Evolutionary conservation across 1,140 invertebrate species (phyloP).

Genomic region (Drosophila funebris): DNA sequence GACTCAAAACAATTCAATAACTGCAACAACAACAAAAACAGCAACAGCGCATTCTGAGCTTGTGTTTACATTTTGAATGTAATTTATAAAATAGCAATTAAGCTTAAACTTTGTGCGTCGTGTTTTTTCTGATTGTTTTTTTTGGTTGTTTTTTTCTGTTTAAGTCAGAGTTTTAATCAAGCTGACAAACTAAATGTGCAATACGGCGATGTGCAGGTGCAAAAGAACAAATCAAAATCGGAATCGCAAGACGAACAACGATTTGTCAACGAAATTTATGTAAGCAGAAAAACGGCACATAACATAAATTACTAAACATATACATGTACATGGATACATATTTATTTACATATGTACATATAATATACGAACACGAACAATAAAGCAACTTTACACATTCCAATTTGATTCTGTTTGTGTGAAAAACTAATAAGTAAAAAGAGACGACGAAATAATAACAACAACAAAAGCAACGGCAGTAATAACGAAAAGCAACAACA

Average conservation of each 20-base stretch:
- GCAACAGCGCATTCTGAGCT: conserved; percentile 1
- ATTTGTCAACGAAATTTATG: conserved; percentile 42
- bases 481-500: conserved; percentile 41
- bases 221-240: conserved; percentile 10
- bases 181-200: conserved; percentile 29
- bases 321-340: conserved; percentile 1
- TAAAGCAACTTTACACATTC: conserved; percentile 70
- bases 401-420: conserved; percentile 68
- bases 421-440: conserved; percentile 67
- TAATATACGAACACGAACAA: conserved; percentile 21
- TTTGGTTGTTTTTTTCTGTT: conserved; percentile 21
- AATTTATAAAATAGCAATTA: conserved; percentile 19
- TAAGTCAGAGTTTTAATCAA: conserved; percentile 9
- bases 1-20: conserved; percentile 48
- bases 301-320: conserved; percentile 27
- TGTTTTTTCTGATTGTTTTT: conserved; percentile 21
- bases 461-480: conserved; percentile 37
- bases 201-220: conserved; percentile 33
- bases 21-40: conserved; percentile 19
- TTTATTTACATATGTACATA: conserved; percentile 11
- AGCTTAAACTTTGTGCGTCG: conserved; percentile 20
- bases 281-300: conserved; percentile 29
- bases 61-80: conserved; percentile 26
- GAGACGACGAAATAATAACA: conserved; percentile 36
- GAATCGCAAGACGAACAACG: conserved; percentile 2